Evolutionary conservation across 2,888 invertebrate genomes (phyloP), one percentile per base, ranked within the genome.

Genomic region (Ochropacha duplaris): DNA sequence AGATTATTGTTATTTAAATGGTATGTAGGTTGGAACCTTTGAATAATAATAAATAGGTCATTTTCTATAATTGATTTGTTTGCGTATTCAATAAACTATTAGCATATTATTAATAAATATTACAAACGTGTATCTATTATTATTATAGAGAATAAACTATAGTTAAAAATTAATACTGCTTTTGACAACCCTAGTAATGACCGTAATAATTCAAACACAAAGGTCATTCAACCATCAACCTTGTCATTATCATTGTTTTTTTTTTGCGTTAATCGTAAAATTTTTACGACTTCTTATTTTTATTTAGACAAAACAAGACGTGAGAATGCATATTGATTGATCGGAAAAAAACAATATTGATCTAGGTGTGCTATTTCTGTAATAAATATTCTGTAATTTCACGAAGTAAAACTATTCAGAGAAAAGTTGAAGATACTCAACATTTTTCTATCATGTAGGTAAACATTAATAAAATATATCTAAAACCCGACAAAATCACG

Each of bases 141-240:
- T n/a, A 24, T 26, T 12, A 22, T 19, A n/a, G n/a, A n/a, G n/a
- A n/a, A n/a, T n/a, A n/a, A n/a, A n/a, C n/a, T 50, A 6, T 3
- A 5, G 0, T 6, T 9, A 24, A 50, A 14, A 24, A 24, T 26
- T 22, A n/a, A n/a, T 4, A 6, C 6, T 5, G n/a, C 6, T 5
- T n/a, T 22, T 22, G 49, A 12, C 50, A 50, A 50, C 50, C 50
- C 50, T 50, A 50, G 4, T 26, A 4, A n/a, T 50, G 50, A 50
- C 24, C 50, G 24, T 50, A 55, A 54, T 55, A 59, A 60, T 66
- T 44, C 44, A 19, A 44, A 44, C 62, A 66, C 57, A 59, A 60
- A 73, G 82, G 80, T 79, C 76, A 60, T 81, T 81, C 74, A 83
- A 78, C 81, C 65, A 56, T 50, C 72, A 81, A 78, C 80, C 79